These are phyloP conservation scores for Macroramphosus scolopax DNA, from an alignment of 2,797 vertebrate species.

Conservation along the genomic window DNA sequence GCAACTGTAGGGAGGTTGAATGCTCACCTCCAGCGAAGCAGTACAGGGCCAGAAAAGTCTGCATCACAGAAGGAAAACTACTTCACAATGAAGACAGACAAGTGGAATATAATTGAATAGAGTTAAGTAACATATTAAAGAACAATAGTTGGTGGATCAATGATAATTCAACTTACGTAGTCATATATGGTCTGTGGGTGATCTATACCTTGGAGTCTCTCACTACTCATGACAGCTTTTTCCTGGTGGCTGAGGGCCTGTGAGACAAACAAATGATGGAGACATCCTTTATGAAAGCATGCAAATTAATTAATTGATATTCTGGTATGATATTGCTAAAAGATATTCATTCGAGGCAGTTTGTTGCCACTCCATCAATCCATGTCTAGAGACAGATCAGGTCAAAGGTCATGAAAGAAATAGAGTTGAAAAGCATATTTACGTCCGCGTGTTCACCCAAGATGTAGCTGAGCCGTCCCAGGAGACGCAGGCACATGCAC, in stretches of 20 bases:
- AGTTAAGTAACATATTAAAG: too few species aligned
- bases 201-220: constrained; percentile 88
- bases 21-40: constrained; percentile 88
- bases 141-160: background rate
- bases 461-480: constrained; percentile 91
- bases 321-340: too few species aligned
- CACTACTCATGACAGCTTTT: constrained; percentile 90
- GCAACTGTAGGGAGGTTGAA: constrained; percentile 82
- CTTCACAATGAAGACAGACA: background rate
- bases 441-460: constrained; percentile 89
- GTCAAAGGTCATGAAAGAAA: background rate
- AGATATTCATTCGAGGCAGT: too few species aligned
- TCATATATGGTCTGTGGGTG: constrained; percentile 94
- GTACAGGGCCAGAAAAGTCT: constrained; percentile 92
- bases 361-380: background rate
- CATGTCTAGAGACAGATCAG: background rate
- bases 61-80: constrained; percentile 12
- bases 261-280: constrained; percentile 8
- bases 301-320: too few species aligned
- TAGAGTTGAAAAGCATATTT: constrained; percentile 14
- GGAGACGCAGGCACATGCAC: constrained; percentile 87
- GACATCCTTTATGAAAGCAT: background rate
- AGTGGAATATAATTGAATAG: background rate
- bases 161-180: constrained; percentile 88
- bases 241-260: constrained; percentile 93